Percentiles rank a stretch among this genome's conserved stretches.
These are phyloP conservation scores for Dryobates pubescens DNA, from an alignment of 2,797 vertebrate species.

Conservation along the genomic window DNA sequence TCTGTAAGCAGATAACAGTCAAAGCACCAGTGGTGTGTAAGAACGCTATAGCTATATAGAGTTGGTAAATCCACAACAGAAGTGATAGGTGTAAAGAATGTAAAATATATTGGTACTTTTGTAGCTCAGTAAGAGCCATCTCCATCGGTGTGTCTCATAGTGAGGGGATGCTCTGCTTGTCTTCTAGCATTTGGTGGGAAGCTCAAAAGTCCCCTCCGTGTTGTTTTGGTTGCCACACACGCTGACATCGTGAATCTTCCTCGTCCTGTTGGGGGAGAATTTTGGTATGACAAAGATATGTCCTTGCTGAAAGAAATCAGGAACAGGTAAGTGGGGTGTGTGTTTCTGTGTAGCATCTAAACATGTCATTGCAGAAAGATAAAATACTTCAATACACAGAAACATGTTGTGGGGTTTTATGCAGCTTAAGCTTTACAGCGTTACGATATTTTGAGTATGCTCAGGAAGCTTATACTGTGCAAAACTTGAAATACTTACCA, in stretches of 20 bases:
- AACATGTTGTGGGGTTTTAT: not conserved
- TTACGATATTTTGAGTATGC: not conserved
- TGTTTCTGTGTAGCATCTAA: not conserved
- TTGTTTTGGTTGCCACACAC: slow-evolving; percentile 93
- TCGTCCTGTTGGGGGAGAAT: slow-evolving; percentile 90
- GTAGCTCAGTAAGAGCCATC: not conserved
- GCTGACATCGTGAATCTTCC: slow-evolving; percentile 94
- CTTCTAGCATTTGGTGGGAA: slow-evolving; percentile 89
- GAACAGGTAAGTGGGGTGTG: slow-evolving; percentile 82
- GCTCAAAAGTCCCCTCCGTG: slow-evolving; percentile 87
- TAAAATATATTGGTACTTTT: not conserved
- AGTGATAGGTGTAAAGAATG: not conserved
- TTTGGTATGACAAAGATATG: slow-evolving; percentile 91
- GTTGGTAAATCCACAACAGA: not conserved
- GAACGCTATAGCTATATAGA: not conserved
- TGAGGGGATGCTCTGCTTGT: not conserved
- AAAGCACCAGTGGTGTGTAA: not conserved
- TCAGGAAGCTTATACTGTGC: not conserved
- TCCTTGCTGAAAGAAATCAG: slow-evolving; percentile 90
- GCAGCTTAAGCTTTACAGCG: not conserved
- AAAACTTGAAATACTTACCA: not conserved
- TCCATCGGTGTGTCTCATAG: not conserved
- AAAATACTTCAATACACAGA: not conserved
- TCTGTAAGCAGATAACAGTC: not conserved
- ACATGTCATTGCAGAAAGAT: not conserved